These are phyloP conservation scores for Tetragonula clypearis DNA, from an alignment of 1,140 invertebrate genomes.

Conservation along the genomic window DNA sequence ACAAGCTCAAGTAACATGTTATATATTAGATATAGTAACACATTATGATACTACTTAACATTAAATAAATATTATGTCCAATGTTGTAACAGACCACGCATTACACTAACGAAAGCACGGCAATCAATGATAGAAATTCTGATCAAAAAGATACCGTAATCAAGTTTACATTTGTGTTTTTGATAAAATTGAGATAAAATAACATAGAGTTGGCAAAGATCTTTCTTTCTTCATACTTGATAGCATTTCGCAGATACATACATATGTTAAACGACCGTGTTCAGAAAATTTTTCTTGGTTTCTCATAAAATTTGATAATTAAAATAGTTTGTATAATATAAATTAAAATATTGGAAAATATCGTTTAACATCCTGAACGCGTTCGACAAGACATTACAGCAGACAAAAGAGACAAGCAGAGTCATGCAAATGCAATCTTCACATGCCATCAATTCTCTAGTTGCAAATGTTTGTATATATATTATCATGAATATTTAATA, in stretches of 20 bases:
- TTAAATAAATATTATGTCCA: conserved; percentile 19
- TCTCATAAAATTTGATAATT: not conserved
- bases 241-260: not conserved
- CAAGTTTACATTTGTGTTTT: not conserved
- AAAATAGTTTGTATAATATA: not conserved
- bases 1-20: conserved; percentile 36
- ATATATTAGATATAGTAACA: conserved; percentile 21
- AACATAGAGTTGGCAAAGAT: not conserved
- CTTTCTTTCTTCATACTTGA: not conserved
- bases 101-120: conserved; percentile 6
- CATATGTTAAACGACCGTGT: conserved; percentile 11
- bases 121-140: not conserved
- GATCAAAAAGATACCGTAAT: not conserved
- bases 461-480: not conserved
- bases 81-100: conserved; percentile 33
- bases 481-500: not conserved
- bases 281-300: not conserved
- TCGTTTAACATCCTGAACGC: conserved; percentile 8
- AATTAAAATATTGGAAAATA: not conserved
- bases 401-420: conserved; percentile 44
- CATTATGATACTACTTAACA: conserved; percentile 36
- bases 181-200: not conserved
- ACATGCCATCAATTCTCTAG: conserved; percentile 17
- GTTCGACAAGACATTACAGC: conserved; percentile 3
- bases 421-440: conserved; percentile 49